phyloP scores from a whole-genome alignment of 2,888 invertebrate genomes.

The Loripinus fragilis region DNA sequence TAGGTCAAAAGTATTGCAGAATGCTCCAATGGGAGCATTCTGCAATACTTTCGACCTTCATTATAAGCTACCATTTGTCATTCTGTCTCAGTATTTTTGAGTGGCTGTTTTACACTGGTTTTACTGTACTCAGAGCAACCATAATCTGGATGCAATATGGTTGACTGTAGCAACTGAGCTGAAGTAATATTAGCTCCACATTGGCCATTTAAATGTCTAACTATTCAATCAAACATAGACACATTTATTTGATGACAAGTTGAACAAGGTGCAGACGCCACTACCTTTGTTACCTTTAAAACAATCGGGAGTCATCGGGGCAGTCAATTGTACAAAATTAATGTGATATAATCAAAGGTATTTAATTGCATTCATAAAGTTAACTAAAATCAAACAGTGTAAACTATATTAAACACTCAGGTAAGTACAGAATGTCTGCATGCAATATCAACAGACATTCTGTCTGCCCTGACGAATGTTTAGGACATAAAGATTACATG shows the following conservation, averaged over 20 bases:
- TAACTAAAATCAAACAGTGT: not conserved
- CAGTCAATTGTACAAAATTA: not conserved
- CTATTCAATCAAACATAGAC: not conserved
- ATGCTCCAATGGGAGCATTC: no score
- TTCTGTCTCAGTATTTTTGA: no score
- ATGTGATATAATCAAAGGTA: no score
- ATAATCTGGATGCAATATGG: no score
- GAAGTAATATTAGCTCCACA: no score
- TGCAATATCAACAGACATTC: not conserved
- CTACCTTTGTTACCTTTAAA: not conserved
- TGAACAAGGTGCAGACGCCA: constrained; percentile 12
- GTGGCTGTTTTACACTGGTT: no score
- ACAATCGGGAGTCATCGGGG: not conserved
- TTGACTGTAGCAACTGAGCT: no score
- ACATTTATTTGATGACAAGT: not conserved
- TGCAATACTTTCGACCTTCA: no score
- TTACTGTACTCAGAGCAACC: no score
- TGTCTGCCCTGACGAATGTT: not conserved
- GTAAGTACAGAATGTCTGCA: constrained; percentile 2
- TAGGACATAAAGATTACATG: not conserved
- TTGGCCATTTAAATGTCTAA: not conserved
- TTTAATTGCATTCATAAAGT: not conserved
- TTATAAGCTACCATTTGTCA: no score
- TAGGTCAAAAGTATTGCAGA: no score
- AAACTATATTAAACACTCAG: no score